Conservation (phyloP, 2,888 invertebrate genomes). For the Thecophora atra region DNA sequence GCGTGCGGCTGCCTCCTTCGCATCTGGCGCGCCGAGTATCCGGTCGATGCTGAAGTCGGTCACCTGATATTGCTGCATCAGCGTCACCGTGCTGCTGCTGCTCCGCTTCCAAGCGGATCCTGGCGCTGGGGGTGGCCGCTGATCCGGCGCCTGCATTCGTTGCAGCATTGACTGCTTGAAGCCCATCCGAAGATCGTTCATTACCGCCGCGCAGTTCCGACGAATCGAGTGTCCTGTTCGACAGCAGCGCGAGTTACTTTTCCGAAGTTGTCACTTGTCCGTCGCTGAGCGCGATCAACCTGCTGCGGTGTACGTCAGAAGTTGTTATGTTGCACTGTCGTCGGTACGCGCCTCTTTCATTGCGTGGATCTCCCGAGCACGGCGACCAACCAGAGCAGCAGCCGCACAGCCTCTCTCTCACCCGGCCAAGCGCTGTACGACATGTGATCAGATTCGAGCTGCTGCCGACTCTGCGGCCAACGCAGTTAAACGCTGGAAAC, state of each 20-base stretch:
- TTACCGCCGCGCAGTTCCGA: constrained; percentile 43
- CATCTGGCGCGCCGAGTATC: constrained; percentile 47
- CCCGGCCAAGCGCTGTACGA: neutral
- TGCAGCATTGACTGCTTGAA: constrained; percentile 63
- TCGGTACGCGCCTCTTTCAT: constrained; percentile 49
- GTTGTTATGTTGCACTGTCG: constrained; percentile 56
- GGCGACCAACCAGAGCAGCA: constrained; percentile 9
- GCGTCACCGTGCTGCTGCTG: constrained; percentile 34
- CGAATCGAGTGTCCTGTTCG: constrained; percentile 27
- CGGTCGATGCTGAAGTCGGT: constrained; percentile 65
- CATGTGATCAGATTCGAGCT: constrained; percentile 19
- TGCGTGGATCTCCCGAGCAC: constrained; percentile 34
- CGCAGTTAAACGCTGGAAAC: constrained; percentile 40
- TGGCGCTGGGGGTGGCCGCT: neutral
- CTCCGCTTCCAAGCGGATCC: constrained; percentile 10
- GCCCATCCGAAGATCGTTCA: constrained; percentile 62
- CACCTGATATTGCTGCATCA: constrained; percentile 49
- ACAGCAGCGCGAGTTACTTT: neutral
- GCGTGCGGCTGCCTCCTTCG: neutral
- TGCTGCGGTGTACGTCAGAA: constrained; percentile 62
- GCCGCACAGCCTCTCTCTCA: constrained; percentile 21
- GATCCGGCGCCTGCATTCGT: constrained; percentile 48
- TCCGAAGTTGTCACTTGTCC: constrained; percentile 4
- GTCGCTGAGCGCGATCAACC: constrained; percentile 46
- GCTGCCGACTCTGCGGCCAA: constrained; percentile 31